Base-by-base conservation (phyloP, 2,797 vertebrate genomes). In the Peromyscus nudipes region DNA sequence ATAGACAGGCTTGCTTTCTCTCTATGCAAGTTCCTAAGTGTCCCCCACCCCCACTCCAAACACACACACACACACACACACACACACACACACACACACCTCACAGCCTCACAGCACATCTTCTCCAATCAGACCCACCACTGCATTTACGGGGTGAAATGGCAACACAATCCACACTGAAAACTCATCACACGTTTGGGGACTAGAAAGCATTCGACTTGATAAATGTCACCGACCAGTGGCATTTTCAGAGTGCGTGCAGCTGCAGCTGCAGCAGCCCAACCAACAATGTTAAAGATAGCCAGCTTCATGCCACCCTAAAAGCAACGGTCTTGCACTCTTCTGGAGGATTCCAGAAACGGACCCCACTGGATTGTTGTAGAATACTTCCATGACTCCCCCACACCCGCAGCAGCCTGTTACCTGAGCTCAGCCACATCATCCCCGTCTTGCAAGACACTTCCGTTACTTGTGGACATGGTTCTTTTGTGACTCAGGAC, bases 221-320 rank as follows among this genome's bases (percentile, higher is more conserved):
- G 95, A 94, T 95, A 67, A 92, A 95, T 95, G 93, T 89, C 94
- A 71, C 97, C 94, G 87, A 85, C 92, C 0, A 4, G 87, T 93
- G 94, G 90, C 94, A 73, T 93, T 93, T 86, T 80, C 77, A 86
- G 95, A 73, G 84, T 10, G 16, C 3, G 23, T 14, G 76, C 82
- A 3, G 87, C 69, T 2, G 77, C 17, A 0, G 46, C 29, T 9
- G 83, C 89, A 0, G n/a, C 29, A 12, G 83, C 89, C 57, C 34
- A n/a, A 21, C 37, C 80, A 85, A 21, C 80, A 0, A 23, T 11
- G 69, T 46, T 65, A 25, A 29, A 79, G 95, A 29, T 67, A 81
- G 67, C 84, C 0, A 8, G 60, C 52, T 14, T 40, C 57, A 11
- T 0, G 1, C 87, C 73, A 81, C 84, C 73, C 34, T 7, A 57